These are phyloP conservation scores for Bujurquina vittata DNA, from an alignment of 2,113 vertebrate species.

Conservation along the genomic window DNA sequence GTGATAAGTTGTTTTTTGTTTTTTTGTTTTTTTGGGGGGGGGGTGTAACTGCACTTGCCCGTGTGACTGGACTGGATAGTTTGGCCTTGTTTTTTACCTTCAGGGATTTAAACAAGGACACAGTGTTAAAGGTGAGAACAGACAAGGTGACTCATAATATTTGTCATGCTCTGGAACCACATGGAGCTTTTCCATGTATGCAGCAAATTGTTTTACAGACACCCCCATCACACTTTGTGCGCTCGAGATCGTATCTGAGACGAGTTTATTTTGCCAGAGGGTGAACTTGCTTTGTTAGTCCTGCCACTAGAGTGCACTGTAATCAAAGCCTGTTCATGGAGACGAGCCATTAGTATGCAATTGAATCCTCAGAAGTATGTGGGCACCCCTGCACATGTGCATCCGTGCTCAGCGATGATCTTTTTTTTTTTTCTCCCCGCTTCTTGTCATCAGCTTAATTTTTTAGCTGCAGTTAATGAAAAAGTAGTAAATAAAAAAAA, in stretches of 20 bases:
- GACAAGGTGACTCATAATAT: not conserved
- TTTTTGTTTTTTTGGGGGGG: not conserved
- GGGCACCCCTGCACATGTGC: not conserved
- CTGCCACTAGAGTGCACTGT: conserved; percentile 65
- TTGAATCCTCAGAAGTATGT: not conserved
- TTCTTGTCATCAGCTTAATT: not conserved
- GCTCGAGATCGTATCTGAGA: not conserved
- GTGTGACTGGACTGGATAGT: not conserved
- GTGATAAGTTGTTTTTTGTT: not conserved
- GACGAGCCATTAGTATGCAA: not conserved
- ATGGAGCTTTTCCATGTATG: not conserved
- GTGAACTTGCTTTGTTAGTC: not conserved
- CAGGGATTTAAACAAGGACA: not conserved
- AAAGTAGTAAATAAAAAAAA: not conserved
- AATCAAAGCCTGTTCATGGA: conserved; percentile 29
- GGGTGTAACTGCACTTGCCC: not conserved
- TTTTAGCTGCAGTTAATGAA: not conserved
- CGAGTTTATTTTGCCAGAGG: not conserved
- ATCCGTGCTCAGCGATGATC: not conserved
- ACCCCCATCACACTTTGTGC: not conserved
- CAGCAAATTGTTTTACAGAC: conserved; percentile 8
- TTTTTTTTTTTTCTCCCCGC: not conserved
- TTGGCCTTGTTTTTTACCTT: not conserved
- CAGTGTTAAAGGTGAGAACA: not conserved
- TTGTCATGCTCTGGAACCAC: not conserved